Evolutionary conservation across 2,888 invertebrate genomes (phyloP).

Genomic region (Cerceris ruficornis): DNA sequence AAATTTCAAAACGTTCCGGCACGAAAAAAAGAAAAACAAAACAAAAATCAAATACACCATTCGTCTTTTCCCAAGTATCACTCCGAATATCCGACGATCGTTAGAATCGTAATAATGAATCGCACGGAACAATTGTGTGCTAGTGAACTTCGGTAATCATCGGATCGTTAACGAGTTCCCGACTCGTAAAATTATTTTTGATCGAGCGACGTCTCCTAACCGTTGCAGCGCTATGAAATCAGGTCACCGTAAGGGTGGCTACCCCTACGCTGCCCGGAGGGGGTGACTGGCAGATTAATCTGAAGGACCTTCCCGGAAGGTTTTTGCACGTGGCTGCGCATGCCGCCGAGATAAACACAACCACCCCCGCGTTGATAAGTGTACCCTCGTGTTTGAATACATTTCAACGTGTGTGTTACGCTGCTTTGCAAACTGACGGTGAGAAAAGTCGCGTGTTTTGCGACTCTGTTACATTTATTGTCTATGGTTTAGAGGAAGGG

Average conservation of each 20-base stretch:
- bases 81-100: not conserved
- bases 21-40: too few species aligned
- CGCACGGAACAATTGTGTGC: not conserved
- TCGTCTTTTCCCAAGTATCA: too few species aligned
- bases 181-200: slow-evolving; percentile 38
- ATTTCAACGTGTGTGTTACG: slow-evolving; percentile 11
- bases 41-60: too few species aligned
- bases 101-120: not conserved
- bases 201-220: slow-evolving; percentile 17
- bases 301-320: slow-evolving; percentile 13
- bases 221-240: slow-evolving; percentile 22
- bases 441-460: slow-evolving; percentile 2
- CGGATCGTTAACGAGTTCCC: slow-evolving; percentile 32
- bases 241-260: slow-evolving; percentile 22
- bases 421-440: not conserved
- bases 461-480: not conserved
- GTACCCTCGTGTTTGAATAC: slow-evolving; percentile 7
- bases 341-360: slow-evolving; percentile 27
- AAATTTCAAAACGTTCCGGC: too few species aligned
- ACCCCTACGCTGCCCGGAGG: not conserved
- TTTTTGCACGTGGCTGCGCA: slow-evolving; percentile 35
- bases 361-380: slow-evolving; percentile 11
- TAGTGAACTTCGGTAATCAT: slow-evolving; percentile 10
- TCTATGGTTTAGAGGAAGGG: too few species aligned
- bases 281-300: slow-evolving; percentile 29